Conservation (phyloP, 2,888 invertebrate genomes). For the Drosophila kuntzei region DNA sequence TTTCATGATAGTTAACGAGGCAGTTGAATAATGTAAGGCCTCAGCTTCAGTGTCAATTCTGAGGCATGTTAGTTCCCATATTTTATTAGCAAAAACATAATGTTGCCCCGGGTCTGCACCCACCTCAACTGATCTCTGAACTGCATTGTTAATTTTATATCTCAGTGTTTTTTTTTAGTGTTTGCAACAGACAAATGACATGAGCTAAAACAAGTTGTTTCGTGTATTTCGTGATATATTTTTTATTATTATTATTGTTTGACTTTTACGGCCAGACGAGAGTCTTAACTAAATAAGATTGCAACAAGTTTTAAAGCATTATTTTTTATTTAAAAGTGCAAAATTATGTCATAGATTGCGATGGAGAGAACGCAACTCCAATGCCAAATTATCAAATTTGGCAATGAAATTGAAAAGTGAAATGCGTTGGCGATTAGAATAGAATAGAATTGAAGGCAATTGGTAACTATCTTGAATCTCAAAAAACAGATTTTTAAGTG, state of each 20-base stretch:
- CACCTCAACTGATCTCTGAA: conserved; percentile 62
- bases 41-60: conserved; percentile 23
- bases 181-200: conserved; percentile 31
- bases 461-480: conserved; percentile 36
- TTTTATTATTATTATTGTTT: conserved; percentile 38
- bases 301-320: conserved; percentile 31
- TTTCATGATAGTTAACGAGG: conserved; percentile 17
- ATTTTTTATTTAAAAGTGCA: conserved; percentile 18
- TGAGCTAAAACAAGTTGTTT: conserved; percentile 44
- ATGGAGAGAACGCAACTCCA: neutral
- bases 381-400: conserved; percentile 30
- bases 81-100: conserved; percentile 20
- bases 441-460: conserved; percentile 33
- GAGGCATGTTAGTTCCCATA: conserved; percentile 20
- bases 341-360: conserved; percentile 34
- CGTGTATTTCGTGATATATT: conserved; percentile 28
- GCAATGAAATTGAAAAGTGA: conserved; percentile 54
- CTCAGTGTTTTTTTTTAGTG: conserved; percentile 24
- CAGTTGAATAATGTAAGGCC: conserved; percentile 12
- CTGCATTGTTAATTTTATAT: conserved; percentile 24
- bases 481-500: conserved; percentile 33
- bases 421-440: conserved; percentile 50
- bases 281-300: conserved; percentile 20
- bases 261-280: conserved; percentile 38
- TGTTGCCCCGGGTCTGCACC: conserved; percentile 42